Percentiles rank a stretch among this genome's conserved stretches.
phyloP scores from a whole-genome alignment of 1,140 invertebrate species.

The Colletes gigas region DNA sequence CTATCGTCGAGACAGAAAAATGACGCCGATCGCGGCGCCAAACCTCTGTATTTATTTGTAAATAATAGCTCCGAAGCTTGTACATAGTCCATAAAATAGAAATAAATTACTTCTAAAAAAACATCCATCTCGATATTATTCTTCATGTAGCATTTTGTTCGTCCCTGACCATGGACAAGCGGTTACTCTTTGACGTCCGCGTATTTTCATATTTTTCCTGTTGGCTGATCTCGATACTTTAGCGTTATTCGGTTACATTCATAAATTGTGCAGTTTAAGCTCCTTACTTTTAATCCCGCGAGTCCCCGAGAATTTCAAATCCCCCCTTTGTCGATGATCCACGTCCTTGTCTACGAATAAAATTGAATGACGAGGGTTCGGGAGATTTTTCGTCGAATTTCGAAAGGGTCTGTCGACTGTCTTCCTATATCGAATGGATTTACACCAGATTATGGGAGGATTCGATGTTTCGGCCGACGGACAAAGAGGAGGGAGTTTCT shows the following conservation, averaged over 20 bases:
- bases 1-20: constrained; percentile 69
- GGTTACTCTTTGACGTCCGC: background rate
- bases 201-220: too few species aligned
- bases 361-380: constrained; percentile 11
- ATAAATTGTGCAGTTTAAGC: background rate
- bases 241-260: background rate
- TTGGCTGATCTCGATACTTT: background rate
- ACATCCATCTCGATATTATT: background rate
- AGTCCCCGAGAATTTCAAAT: background rate
- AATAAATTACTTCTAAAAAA: constrained; percentile 17
- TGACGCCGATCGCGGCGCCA: constrained; percentile 11
- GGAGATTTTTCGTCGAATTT: constrained; percentile 10
- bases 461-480: background rate
- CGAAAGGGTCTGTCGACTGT: background rate
- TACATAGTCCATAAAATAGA: constrained; percentile 62
- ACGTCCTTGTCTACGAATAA: constrained; percentile 10
- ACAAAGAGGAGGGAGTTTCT: too few species aligned
- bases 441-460: background rate
- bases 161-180: too few species aligned
- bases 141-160: too few species aligned
- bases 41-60: constrained; percentile 80
- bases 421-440: constrained; percentile 24
- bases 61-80: constrained; percentile 69
- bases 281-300: background rate
- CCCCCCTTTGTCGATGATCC: background rate